Evolutionary conservation across 2,888 invertebrate genomes (phyloP).

Genomic region (Scaptomyza parva): DNA sequence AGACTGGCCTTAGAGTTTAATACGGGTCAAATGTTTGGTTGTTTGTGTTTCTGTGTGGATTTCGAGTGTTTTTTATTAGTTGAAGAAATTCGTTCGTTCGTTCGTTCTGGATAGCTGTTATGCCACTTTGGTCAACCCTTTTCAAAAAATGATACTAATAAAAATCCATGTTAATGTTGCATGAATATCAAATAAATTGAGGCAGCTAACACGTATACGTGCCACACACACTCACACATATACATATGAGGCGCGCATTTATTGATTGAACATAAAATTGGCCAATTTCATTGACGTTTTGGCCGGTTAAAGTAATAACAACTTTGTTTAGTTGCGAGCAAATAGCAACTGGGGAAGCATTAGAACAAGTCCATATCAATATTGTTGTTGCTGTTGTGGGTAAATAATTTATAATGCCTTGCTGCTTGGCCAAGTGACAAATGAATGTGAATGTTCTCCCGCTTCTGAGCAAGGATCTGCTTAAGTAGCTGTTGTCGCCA

Average conservation of each 20-base stretch:
- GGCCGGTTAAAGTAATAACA: slow-evolving; percentile 21
- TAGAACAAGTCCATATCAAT: slow-evolving; percentile 4
- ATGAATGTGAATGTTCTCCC: slow-evolving; percentile 69
- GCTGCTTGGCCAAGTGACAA: slow-evolving; percentile 60
- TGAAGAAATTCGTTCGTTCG: slow-evolving; percentile 31
- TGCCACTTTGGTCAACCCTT: slow-evolving; percentile 59
- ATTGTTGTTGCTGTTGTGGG: slow-evolving; percentile 49
- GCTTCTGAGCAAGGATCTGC: slow-evolving; percentile 31
- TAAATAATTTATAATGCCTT: slow-evolving; percentile 70
- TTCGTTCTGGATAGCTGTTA: too few species aligned
- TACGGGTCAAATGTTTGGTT: slow-evolving; percentile 17
- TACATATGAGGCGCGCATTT: slow-evolving; percentile 47
- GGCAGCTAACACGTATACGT: slow-evolving; percentile 73
- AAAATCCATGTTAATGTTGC: slow-evolving; percentile 81
- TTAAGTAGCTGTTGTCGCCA: slow-evolving; percentile 70
- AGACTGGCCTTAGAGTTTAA: slow-evolving; percentile 25
- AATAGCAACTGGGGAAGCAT: slow-evolving; percentile 35
- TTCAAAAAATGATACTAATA: slow-evolving; percentile 81
- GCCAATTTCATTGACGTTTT: slow-evolving; percentile 72
- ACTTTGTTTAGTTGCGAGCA: slow-evolving; percentile 42
- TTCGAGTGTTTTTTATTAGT: slow-evolving; percentile 64
- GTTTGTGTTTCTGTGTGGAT: slow-evolving; percentile 5
- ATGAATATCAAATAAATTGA: slow-evolving; percentile 79
- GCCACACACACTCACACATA: too few species aligned
- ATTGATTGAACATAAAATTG: slow-evolving; percentile 81